Conservation (phyloP, 1,140 invertebrate genomes). For the Littorina saxatilis region DNA sequence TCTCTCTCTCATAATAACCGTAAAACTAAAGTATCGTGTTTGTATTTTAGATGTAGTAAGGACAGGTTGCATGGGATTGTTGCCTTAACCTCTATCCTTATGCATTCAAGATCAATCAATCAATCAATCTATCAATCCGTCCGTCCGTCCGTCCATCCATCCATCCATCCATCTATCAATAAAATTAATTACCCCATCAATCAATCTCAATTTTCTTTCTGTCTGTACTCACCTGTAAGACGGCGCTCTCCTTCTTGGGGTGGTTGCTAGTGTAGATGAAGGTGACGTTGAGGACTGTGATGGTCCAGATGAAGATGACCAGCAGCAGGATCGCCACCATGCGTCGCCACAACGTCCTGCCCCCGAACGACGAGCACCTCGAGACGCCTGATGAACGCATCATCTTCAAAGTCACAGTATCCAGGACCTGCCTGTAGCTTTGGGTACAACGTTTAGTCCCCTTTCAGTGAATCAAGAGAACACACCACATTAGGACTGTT, state of each 20-base stretch:
- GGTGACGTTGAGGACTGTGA: constrained; percentile 51
- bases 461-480: not conserved
- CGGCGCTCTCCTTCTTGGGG: constrained; percentile 48
- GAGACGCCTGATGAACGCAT: not conserved
- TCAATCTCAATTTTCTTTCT: no score
- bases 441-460: not conserved
- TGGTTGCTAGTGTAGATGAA: constrained; percentile 34
- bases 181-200: no score
- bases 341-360: constrained; percentile 50
- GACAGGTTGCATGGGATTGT: no score
- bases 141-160: no score
- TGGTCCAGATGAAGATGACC: constrained; percentile 50
- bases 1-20: no score
- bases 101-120: no score
- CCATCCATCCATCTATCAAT: no score
- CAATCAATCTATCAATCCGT: no score
- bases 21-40: no score
- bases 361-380: constrained; percentile 37
- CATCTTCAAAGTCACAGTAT: not conserved
- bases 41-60: no score
- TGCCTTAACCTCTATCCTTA: no score
- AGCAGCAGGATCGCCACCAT: constrained; percentile 44
- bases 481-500: not conserved
- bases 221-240: constrained; percentile 56
- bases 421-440: not conserved